Evolutionary conservation across 1,140 invertebrate genomes (phyloP).

Genomic region (Atta colombica): DNA sequence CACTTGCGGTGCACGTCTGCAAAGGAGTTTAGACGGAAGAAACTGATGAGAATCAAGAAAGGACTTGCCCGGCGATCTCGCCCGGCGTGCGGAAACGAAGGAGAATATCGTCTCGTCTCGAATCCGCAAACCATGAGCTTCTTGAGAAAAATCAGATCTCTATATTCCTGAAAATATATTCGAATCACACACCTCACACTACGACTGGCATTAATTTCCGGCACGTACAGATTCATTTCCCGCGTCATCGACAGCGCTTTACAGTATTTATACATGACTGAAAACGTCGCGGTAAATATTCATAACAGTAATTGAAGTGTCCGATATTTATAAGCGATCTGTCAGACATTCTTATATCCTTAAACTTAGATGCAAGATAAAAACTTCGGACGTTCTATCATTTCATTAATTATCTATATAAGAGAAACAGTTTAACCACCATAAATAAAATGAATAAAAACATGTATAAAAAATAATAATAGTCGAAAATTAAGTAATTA

Average conservation of each 20-base stretch:
- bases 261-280: conserved; percentile 10
- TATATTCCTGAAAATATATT: conserved; percentile 42
- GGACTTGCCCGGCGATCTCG: neutral
- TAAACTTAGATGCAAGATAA: neutral
- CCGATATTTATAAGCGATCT: conserved; percentile 1
- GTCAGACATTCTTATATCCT: neutral
- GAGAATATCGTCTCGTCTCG: neutral
- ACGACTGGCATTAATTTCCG: conserved; percentile 53
- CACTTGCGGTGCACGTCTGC: conserved; percentile 85
- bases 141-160: conserved; percentile 51
- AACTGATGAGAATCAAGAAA: conserved; percentile 69
- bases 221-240: conserved; percentile 58
- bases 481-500: too few relatives aligned
- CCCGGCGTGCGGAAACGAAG: neutral
- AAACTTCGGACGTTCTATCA: neutral
- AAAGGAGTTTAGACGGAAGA: conserved; percentile 73
- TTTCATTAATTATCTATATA: neutral
- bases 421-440: neutral
- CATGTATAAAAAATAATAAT: neutral
- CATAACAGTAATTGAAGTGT: conserved; percentile 40
- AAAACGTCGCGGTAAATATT: conserved; percentile 50
- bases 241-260: conserved; percentile 54
- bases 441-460: neutral
- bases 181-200: neutral
- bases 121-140: neutral